Percentiles rank a stretch among this genome's conserved stretches.
Evolutionary conservation across 2,113 vertebrate genomes (phyloP).

Genomic region (Chloebia gouldiae): DNA sequence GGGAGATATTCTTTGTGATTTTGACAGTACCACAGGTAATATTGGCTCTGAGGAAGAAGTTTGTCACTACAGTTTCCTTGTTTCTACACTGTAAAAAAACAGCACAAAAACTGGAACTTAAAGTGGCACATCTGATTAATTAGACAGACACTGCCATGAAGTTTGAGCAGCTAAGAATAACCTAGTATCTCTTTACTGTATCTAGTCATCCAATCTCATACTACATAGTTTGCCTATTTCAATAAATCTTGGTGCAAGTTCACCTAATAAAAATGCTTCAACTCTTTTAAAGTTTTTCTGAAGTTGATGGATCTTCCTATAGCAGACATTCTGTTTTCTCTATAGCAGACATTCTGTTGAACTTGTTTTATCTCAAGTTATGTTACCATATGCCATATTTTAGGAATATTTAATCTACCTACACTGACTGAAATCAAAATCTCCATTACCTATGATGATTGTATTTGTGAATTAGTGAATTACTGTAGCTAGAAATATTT

Average conservation of each 20-base stretch:
- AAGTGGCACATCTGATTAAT: background rate
- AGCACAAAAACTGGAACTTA: background rate
- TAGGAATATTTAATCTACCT: background rate
- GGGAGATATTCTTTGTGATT: background rate
- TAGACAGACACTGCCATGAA: background rate
- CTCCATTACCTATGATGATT: background rate
- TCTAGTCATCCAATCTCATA: background rate
- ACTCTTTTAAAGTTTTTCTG: background rate
- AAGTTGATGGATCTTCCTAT: background rate
- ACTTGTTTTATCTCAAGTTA: background rate
- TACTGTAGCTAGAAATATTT: background rate
- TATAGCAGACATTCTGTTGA: background rate
- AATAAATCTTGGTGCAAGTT: background rate
- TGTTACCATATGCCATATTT: background rate
- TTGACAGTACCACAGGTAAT: background rate
- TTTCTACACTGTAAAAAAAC: background rate
- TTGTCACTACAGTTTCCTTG: rapidly evolving
- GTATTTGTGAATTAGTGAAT: background rate
- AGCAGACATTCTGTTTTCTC: background rate
- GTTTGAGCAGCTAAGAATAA: background rate
- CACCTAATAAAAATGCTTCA: background rate
- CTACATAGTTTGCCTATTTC: background rate
- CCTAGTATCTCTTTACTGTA: background rate
- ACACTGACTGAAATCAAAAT: background rate
- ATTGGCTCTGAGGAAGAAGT: background rate